Conservation (phyloP, 2,113 vertebrate genomes). For the Pluvianellus socialis region DNA sequence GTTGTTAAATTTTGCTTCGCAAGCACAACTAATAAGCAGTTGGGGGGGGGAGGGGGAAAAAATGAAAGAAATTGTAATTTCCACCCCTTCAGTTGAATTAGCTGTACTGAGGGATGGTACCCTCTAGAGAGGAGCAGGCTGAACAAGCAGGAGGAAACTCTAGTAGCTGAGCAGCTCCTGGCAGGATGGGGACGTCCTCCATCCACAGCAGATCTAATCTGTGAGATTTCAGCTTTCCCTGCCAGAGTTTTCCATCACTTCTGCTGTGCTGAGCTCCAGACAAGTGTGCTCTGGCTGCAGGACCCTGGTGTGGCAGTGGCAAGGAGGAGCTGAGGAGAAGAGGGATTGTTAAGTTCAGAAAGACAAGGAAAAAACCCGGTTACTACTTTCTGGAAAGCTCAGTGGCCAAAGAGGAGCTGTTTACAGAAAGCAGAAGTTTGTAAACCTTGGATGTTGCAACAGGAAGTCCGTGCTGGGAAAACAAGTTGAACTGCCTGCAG, state of each 20-base stretch:
- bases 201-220: not conserved
- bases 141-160: not conserved
- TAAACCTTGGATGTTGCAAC: conserved; percentile 52
- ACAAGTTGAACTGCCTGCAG: not conserved
- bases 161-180: not conserved
- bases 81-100: not conserved
- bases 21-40: not conserved
- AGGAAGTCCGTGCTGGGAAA: conserved; percentile 48
- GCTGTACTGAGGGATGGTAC: not conserved
- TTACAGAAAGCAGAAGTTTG: conserved; percentile 13
- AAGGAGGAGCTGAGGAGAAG: not conserved
- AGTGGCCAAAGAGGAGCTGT: not conserved
- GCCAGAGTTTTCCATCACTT: not conserved
- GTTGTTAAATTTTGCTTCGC: conserved; percentile 4
- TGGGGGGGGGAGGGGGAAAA: not conserved
- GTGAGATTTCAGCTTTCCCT: not conserved
- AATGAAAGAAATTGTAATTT: not conserved
- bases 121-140: not conserved
- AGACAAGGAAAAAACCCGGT: not conserved
- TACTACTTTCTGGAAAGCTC: not conserved
- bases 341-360: not conserved
- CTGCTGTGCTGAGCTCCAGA: not conserved
- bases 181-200: not conserved
- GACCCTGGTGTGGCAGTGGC: not conserved
- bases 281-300: not conserved